Conservation (phyloP, 2,888 invertebrate species). For the Drosophila lutescens region DNA sequence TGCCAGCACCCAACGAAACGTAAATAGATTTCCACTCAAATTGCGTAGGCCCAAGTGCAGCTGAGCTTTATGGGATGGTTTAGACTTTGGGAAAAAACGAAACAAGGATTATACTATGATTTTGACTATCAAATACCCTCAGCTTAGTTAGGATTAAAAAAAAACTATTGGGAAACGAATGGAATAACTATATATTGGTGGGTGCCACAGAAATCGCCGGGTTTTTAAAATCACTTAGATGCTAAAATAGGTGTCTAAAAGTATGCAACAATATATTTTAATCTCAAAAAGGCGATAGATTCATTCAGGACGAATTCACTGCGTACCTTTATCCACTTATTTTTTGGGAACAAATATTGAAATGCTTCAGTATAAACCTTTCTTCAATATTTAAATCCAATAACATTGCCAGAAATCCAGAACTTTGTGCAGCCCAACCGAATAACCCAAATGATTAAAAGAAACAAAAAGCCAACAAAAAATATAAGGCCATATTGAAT, state of each 20-base stretch:
- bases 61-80: constrained; percentile 41
- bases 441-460: background rate
- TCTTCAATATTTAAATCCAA: background rate
- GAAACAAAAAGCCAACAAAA: constrained; percentile 25
- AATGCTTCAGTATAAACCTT: background rate
- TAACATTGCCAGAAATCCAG: background rate
- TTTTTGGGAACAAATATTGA: no score
- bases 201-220: background rate
- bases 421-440: background rate
- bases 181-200: background rate
- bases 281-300: no score
- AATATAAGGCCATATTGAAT: constrained; percentile 48
- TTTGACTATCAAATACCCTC: background rate
- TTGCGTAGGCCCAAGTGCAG: constrained; percentile 57
- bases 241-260: no score
- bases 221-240: no score
- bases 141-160: background rate
- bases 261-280: no score
- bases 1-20: constrained; percentile 26
- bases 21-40: constrained; percentile 62
- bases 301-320: no score
- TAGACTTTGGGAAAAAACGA: background rate
- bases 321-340: no score
- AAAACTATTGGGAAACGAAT: background rate
- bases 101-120: background rate